These are phyloP conservation scores for Phaonia tiefii DNA, from an alignment of 2,888 invertebrate species.

Conservation along the genomic window DNA sequence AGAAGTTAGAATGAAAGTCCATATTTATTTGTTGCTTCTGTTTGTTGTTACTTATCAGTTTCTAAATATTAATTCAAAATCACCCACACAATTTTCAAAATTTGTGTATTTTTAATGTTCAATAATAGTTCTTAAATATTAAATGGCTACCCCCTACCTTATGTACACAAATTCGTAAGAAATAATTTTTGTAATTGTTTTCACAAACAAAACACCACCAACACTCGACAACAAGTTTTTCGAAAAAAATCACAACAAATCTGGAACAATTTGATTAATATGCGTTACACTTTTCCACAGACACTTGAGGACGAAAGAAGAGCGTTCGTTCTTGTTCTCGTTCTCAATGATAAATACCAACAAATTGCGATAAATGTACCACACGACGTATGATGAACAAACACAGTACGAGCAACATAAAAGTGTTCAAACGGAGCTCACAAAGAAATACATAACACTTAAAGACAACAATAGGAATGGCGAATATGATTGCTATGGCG, in stretches of 20 bases:
- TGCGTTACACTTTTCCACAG: conserved; percentile 51
- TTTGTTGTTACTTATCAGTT: too few species aligned
- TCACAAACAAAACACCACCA: background rate
- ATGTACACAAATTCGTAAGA: conserved; percentile 28
- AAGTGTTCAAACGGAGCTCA: background rate
- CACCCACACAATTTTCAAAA: too few species aligned
- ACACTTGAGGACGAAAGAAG: conserved; percentile 34
- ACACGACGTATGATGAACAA: conserved; percentile 62
- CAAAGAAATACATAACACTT: background rate
- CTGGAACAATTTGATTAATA: conserved; percentile 60
- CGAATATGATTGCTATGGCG: background rate
- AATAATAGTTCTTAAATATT: too few species aligned
- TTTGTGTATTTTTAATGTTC: too few species aligned
- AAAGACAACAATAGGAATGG: background rate
- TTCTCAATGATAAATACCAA: too few species aligned
- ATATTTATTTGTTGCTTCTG: too few species aligned
- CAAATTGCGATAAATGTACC: conserved; percentile 25
- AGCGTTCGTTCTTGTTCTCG: background rate
- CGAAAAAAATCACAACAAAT: background rate
- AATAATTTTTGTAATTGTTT: conserved; percentile 23
- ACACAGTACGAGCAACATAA: background rate
- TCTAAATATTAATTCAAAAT: too few species aligned
- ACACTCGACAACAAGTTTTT: background rate
- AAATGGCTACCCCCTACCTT: conserved; percentile 19
- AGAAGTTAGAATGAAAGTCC: too few species aligned